Conservation (phyloP, 2,888 invertebrate species). For the Scaptomyza flava region DNA sequence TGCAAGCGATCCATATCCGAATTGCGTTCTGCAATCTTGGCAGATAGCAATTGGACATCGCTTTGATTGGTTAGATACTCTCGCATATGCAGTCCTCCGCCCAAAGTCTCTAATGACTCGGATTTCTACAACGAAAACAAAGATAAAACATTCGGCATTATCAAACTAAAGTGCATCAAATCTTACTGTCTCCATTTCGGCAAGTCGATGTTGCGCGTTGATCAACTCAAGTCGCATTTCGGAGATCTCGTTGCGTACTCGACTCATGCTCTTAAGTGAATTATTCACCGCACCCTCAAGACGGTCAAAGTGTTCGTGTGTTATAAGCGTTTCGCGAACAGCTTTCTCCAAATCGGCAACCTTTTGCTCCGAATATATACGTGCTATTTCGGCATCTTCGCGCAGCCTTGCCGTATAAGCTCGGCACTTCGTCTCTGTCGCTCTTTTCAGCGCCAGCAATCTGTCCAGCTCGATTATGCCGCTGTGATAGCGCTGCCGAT, state of each 20-base stretch:
- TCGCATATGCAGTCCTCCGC: conserved; percentile 27
- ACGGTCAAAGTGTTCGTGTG: conserved; percentile 10
- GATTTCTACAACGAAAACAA: conserved; percentile 26
- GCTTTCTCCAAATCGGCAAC: background rate
- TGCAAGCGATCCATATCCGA: conserved; percentile 36
- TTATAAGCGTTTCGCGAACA: conserved; percentile 4
- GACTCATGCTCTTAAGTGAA: conserved; percentile 18
- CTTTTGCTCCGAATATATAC: background rate
- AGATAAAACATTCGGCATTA: background rate
- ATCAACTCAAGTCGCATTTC: conserved; percentile 24
- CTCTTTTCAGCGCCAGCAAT: background rate
- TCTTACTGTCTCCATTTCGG: conserved; percentile 32
- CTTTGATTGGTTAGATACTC: conserved; percentile 36
- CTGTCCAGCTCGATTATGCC: conserved; percentile 31
- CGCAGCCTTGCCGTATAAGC: background rate
- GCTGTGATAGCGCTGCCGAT: background rate
- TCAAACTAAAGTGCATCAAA: background rate
- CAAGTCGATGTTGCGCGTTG: conserved; percentile 37
- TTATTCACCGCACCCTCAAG: background rate
- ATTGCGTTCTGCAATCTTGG: conserved; percentile 45
- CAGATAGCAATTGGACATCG: background rate
- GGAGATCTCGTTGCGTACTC: conserved; percentile 30
- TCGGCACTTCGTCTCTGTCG: background rate
- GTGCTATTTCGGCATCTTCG: background rate
- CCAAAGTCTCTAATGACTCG: conserved; percentile 29